Base-by-base conservation (phyloP, 2,113 vertebrate species). In the Xiphophorus couchianus region DNA sequence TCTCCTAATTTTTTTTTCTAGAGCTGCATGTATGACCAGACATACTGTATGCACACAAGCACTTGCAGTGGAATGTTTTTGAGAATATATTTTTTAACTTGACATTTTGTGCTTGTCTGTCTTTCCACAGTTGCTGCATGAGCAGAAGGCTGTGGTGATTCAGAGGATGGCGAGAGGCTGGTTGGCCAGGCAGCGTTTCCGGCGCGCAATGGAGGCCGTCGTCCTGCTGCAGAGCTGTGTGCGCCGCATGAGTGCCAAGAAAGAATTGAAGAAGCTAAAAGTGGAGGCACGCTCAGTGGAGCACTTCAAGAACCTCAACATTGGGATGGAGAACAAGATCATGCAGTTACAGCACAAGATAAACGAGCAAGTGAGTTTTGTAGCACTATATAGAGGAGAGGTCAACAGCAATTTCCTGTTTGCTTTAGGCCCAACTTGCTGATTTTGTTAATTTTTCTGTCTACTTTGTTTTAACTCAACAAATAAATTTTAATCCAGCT, bases 291-390 rank as follows among this genome's bases (percentile, higher is more conserved):
- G 97, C 44, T 99, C 98, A 0, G 97, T 98, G 27, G 97, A 97
- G 64, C 97, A 96, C 91, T 97, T 96, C 82, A 99, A 96, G 93
- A 97, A 96, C 69, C 97, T 99, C 61, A 97, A 97, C 72, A 77
- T 96, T 0, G 98, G 98, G 78, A 95, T 99, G 96, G 98, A 99
- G 92, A 99, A 99, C 90, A 99, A 99, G 92, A 98, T 99, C 84
- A 94, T 99, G 95, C 97, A 99, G 90, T 92, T 99, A 71, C 98
- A 99, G 86, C 92, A 96, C 65, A 99, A 96, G 90, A 94, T 99
- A 7, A 96, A 98, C 8, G 96, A 98, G 76, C 97, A 99, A 97
- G 98, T 99, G 68, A 74, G 79, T 31, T 29, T 14, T 67, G 8
- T 31, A 73, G 12, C 19, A 76, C 22, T 39, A 1, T 30, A 1